Evolutionary conservation across 2,888 invertebrate species (phyloP).

Genomic region (Noctua fimbriata): DNA sequence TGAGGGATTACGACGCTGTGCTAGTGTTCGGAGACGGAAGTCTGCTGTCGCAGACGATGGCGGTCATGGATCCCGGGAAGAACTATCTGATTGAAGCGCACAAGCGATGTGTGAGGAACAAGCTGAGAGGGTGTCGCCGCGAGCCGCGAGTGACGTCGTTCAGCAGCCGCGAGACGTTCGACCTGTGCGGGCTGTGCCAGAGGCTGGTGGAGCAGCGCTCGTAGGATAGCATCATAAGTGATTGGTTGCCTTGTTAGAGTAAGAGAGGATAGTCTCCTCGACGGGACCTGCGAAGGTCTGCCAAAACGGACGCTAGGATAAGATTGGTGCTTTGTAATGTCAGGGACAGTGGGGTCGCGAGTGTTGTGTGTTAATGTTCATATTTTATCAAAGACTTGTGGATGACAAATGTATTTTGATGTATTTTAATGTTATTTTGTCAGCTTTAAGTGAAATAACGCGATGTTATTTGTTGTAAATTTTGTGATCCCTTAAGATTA

Average conservation of each 20-base stretch:
- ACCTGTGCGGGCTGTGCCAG: conserved; percentile 71
- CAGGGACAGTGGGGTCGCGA: conserved; percentile 12
- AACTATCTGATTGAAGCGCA: conserved; percentile 73
- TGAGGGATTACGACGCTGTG: conserved; percentile 79
- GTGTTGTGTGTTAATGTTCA: conserved; percentile 45
- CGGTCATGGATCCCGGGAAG: conserved; percentile 74
- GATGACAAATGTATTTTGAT: conserved; percentile 15
- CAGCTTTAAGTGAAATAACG: conserved; percentile 37
- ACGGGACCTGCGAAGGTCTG: conserved; percentile 26
- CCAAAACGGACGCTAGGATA: conserved; percentile 44
- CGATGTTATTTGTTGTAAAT: conserved; percentile 17
- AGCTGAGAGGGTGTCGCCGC: conserved; percentile 69
- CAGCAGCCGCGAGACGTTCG: conserved; percentile 61
- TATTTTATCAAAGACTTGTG: conserved; percentile 26
- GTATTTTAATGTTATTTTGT: conserved; percentile 22
- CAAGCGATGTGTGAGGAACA: conserved; percentile 71
- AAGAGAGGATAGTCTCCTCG: conserved; percentile 45
- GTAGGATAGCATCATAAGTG: neutral
- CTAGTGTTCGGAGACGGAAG: conserved; percentile 69
- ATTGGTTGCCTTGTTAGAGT: conserved; percentile 53
- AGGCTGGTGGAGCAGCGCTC: conserved; percentile 37
- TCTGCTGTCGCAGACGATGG: conserved; percentile 65
- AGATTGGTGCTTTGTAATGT: conserved; percentile 53
- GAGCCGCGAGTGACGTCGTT: conserved; percentile 76
- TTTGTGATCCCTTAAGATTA: neutral